Evolutionary conservation across 2,797 vertebrate genomes (phyloP).

Genomic region (Sylvia borin): DNA sequence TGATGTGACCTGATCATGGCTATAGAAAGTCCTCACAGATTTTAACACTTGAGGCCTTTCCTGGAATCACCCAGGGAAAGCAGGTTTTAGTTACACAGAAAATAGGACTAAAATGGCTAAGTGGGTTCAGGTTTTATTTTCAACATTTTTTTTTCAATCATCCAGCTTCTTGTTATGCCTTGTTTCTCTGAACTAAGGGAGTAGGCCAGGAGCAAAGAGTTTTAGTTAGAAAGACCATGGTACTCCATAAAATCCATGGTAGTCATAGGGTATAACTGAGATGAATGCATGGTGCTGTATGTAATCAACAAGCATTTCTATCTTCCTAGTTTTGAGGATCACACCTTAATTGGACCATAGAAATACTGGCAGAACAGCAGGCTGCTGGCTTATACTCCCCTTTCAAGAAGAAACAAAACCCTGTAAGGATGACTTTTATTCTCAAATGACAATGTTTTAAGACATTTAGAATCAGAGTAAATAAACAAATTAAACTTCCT

Average conservation of each 20-base stretch:
- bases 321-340: neutral
- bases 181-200: neutral
- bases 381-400: neutral
- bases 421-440: neutral
- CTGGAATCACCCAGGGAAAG: neutral
- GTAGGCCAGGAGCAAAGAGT: neutral
- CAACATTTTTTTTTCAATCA: neutral
- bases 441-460: neutral
- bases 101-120: neutral
- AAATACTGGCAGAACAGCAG: neutral
- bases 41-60: neutral
- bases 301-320: neutral
- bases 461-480: neutral
- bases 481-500: neutral
- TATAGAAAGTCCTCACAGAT: neutral
- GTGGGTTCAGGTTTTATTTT: neutral
- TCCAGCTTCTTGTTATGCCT: neutral
- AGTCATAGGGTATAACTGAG: neutral
- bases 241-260: neutral
- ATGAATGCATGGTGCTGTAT: neutral
- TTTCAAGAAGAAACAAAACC: neutral
- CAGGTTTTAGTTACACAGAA: neutral
- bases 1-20: neutral
- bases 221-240: neutral
- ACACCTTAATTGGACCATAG: neutral